Evolutionary conservation across 1,140 invertebrate genomes (phyloP).

Genomic region (Bradynema listronoti): DNA sequence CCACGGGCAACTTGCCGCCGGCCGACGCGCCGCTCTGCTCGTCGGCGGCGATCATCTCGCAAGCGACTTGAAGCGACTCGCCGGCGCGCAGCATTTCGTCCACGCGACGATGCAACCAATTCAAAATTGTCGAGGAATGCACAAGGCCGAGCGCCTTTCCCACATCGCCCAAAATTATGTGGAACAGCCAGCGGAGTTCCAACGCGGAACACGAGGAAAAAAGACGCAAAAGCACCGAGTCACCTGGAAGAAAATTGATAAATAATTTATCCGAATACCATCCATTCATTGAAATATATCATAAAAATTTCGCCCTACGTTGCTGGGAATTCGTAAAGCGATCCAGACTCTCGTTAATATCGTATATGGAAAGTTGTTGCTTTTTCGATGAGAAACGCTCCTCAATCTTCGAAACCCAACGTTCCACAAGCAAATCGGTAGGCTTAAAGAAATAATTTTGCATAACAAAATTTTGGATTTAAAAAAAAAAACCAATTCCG

Average conservation of each 20-base stretch:
- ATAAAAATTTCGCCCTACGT: conserved; percentile 5
- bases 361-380: conserved; percentile 11
- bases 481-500: too few relatives aligned
- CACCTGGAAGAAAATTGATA: conserved; percentile 11
- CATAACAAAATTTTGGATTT: neutral
- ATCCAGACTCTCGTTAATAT: conserved; percentile 25
- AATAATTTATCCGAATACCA: neutral
- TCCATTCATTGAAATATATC: neutral
- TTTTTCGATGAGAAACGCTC: conserved; percentile 4
- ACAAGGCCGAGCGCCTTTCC: conserved; percentile 24
- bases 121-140: conserved; percentile 11
- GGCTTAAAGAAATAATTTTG: conserved; percentile 4
- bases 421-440: conserved; percentile 15
- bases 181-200: conserved; percentile 28
- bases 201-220: conserved; percentile 14
- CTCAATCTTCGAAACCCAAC: conserved; percentile 2
- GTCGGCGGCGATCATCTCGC: conserved; percentile 19
- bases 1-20: conserved; percentile 1
- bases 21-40: conserved; percentile 9
- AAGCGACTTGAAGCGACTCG: conserved; percentile 13
- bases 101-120: conserved; percentile 22
- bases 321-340: neutral
- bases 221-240: neutral
- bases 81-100: conserved; percentile 14
- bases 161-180: conserved; percentile 31